A percentile compares a stretch with the other conserved stretches of the same genome.
Evolutionary conservation across 2,113 vertebrate genomes (phyloP).

Genomic region (Merops nubicus): DNA sequence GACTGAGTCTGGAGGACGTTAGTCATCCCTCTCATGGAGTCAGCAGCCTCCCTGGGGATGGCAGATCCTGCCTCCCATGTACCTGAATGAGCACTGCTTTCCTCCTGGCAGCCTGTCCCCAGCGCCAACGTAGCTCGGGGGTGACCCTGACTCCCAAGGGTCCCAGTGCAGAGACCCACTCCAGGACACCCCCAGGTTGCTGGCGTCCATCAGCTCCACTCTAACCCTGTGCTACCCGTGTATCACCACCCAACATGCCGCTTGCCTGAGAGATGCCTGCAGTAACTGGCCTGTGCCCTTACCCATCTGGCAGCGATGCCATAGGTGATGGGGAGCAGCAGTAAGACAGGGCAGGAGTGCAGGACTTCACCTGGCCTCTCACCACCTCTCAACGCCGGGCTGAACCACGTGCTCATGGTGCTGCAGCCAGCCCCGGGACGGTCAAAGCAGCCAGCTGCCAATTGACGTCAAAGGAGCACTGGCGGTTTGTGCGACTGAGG

Average conservation of each 20-base stretch:
- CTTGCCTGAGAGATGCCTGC: accelerated
- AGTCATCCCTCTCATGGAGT: background rate
- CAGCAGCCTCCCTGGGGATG: accelerated
- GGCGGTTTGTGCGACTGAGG: conserved; percentile 10
- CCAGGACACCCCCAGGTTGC: background rate
- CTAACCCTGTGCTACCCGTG: accelerated
- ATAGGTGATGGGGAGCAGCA: background rate
- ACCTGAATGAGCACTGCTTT: background rate
- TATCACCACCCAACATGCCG: accelerated
- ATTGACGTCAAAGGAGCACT: conserved; percentile 24
- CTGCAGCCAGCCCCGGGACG: background rate
- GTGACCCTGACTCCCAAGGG: too few species aligned
- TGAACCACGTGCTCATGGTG: background rate
- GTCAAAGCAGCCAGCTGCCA: background rate
- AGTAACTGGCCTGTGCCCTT: accelerated
- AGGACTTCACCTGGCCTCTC: background rate
- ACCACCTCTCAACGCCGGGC: accelerated
- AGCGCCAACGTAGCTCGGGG: background rate
- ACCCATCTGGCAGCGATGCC: background rate
- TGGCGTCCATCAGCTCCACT: background rate
- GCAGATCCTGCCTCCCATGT: accelerated
- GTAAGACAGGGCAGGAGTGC: accelerated
- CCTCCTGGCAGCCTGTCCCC: background rate
- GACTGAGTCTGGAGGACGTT: accelerated
- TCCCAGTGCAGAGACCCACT: background rate